Base-by-base conservation (phyloP, 2,797 vertebrate species). In the Acropternis orthonyx region DNA sequence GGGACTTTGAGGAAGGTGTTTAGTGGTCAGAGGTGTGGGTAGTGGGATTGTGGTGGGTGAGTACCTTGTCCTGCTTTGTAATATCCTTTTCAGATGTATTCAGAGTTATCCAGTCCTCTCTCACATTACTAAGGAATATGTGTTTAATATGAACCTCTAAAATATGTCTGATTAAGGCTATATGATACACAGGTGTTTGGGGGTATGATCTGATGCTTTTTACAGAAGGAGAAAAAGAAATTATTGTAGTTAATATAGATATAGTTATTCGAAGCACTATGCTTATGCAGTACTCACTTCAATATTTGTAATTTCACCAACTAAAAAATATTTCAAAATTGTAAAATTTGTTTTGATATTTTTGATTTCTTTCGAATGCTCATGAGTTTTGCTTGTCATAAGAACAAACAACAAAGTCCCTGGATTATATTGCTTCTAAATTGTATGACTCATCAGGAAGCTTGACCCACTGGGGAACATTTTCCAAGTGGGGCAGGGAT, bases 401-500 rank as follows among this genome's bases (percentile, higher is more conserved):
- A 82, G 89, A 91, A 44, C 32, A 72, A 72, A 61, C 5, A 74
- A 5, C 48, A 52, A 62, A 91, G 22, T 18, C 49, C 32, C 75
- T 2, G 5, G 69, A 62, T 88, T 51, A 37, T 78, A 65, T 85
- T 41, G 56, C 85, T 90, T 82, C 71, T 86, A 65, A 84, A 76
- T 28, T 86, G 51, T 54, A 7, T 93, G 95, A 95, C 27, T 93
- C 91, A 84, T 71, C 59, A 62, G 83, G 74, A 93, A 95, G 55
- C 46, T 67, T 90, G 96, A 94, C 89, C 91, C 88, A 63, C 88
- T 41, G 63, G 96, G 88, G 79, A 94, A 43, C 80, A 10, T 73
- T 90, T 92, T 95, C 80, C 83, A 84, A 74, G 85, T 95, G 96
- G 92, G 91, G 67, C 83, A 94, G 22, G 52, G 74, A 74, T 90